Conservation (phyloP, 1,140 invertebrate species). For the Mya arenaria region DNA sequence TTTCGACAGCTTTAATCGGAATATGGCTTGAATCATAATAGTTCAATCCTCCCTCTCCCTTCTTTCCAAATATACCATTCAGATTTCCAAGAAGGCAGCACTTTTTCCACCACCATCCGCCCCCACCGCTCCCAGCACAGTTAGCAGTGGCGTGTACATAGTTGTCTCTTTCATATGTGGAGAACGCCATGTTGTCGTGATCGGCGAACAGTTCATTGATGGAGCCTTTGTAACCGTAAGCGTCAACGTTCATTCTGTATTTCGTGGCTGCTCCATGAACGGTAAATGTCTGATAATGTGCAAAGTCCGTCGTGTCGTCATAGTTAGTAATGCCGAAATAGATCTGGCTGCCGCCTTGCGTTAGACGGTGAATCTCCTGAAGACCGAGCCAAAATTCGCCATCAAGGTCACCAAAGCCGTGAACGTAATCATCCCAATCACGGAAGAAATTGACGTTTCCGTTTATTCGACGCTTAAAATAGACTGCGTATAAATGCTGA, state of each 20-base stretch:
- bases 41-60: not conserved
- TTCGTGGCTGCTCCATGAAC: slow-evolving; percentile 15
- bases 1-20: not conserved
- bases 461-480: not conserved
- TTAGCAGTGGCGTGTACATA: not conserved
- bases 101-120: slow-evolving; percentile 10
- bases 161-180: slow-evolving; percentile 33
- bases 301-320: not conserved
- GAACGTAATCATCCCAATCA: slow-evolving; percentile 22
- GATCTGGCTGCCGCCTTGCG: slow-evolving; percentile 23
- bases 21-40: not conserved
- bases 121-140: not conserved
- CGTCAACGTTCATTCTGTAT: slow-evolving; percentile 40
- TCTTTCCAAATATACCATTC: slow-evolving; percentile 30
- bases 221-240: slow-evolving; percentile 21
- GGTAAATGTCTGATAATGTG: slow-evolving; percentile 29
- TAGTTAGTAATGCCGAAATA: slow-evolving; percentile 23
- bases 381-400: slow-evolving; percentile 27
- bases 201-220: slow-evolving; percentile 13
- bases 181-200: slow-evolving; percentile 38
- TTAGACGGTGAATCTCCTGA: slow-evolving; percentile 34
- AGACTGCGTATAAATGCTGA: not conserved
- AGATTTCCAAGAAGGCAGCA: slow-evolving; percentile 12
- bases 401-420: slow-evolving; percentile 25
- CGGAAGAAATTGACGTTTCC: slow-evolving; percentile 23